These are phyloP conservation scores for Miniopterus natalensis DNA, from an alignment of 2,113 vertebrate species.

Conservation along the genomic window DNA sequence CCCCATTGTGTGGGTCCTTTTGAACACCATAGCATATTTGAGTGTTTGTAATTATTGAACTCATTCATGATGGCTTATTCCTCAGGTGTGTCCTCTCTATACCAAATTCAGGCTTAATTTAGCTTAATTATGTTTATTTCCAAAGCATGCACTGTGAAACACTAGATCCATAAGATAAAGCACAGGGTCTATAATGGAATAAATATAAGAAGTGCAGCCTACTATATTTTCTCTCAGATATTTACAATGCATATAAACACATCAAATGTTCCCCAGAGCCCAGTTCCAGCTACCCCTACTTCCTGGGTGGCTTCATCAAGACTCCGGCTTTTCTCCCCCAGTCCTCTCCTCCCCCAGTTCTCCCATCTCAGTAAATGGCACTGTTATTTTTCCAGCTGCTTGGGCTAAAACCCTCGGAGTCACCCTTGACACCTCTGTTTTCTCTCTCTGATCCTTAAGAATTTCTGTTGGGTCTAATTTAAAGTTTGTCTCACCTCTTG, in stretches of 20 bases:
- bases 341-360: not conserved
- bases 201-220: not conserved
- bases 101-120: not conserved
- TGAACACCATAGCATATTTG: not conserved
- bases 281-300: not conserved
- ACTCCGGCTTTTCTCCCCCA: not conserved
- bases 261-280: not conserved
- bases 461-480: not conserved
- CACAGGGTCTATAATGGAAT: not conserved
- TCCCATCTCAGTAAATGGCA: not conserved
- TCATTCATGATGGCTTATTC: not conserved
- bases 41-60: slow-evolving; percentile 33
- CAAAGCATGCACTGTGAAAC: not conserved
- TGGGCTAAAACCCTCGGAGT: not conserved
- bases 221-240: not conserved
- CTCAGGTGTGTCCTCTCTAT: slow-evolving; percentile 35
- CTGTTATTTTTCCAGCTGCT: not conserved
- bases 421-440: not conserved
- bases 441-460: not conserved
- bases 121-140: slow-evolving; percentile 12
- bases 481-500: not conserved
- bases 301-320: not conserved
- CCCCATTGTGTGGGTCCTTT: not conserved
- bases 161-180: not conserved
- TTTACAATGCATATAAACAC: not conserved